A percentile compares a stretch with the other conserved stretches of the same genome.
Conservation (phyloP, 1,140 invertebrate genomes). For the Cotesia typhae region DNA sequence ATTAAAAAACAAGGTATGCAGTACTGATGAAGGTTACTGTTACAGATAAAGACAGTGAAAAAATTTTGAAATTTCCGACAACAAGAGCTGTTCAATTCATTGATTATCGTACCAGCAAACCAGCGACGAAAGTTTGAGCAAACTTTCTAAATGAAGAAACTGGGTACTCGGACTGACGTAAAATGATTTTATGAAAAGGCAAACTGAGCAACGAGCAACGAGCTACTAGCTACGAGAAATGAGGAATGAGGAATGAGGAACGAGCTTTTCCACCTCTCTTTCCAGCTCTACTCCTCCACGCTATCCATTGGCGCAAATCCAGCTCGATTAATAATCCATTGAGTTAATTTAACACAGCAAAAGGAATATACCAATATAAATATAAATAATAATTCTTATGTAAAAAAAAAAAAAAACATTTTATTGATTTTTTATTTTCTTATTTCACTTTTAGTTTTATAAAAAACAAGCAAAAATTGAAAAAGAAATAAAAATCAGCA, state of each 20-base stretch:
- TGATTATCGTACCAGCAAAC: slow-evolving; percentile 2
- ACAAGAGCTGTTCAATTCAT: slow-evolving; percentile 12
- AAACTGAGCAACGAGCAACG: no score
- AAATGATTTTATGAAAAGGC: slow-evolving; percentile 12
- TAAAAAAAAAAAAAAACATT: neutral
- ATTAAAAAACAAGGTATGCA: neutral
- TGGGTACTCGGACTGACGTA: neutral
- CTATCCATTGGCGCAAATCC: slow-evolving; percentile 1
- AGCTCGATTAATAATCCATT: slow-evolving; percentile 20
- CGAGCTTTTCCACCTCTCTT: no score
- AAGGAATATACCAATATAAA: neutral
- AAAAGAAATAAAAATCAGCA: no score
- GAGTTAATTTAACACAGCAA: neutral
- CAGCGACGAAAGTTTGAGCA: slow-evolving; percentile 1
- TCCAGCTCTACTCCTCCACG: no score
- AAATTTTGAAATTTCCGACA: neutral
- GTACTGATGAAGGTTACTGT: no score
- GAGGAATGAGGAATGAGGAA: no score
- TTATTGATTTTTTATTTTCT: no score
- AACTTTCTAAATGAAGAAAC: slow-evolving; percentile 20
- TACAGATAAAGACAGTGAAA: neutral
- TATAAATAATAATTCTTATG: neutral
- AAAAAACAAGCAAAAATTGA: no score
- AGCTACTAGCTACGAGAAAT: no score
- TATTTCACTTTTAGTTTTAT: no score